These are phyloP conservation scores for Ptyas mucosa DNA, from an alignment of 2,113 vertebrate species.

Conservation along the genomic window DNA sequence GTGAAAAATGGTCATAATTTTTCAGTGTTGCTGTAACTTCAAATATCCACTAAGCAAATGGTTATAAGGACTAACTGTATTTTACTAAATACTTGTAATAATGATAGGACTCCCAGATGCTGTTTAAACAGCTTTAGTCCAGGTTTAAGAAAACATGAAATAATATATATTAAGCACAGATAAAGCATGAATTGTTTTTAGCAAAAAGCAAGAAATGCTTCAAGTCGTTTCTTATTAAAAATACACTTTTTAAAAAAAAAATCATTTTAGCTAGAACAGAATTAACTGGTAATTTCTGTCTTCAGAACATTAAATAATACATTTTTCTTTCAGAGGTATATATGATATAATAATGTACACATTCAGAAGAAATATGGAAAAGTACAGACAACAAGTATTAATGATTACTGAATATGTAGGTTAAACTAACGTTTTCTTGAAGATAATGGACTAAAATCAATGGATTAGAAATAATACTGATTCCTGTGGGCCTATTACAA, in stretches of 20 bases:
- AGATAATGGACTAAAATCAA: neutral
- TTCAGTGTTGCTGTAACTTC: neutral
- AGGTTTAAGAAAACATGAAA: neutral
- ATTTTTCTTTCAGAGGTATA: neutral
- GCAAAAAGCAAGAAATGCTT: neutral
- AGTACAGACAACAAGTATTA: neutral
- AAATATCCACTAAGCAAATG: neutral
- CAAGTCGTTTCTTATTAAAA: slow-evolving; percentile 1
- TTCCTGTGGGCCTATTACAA: neutral
- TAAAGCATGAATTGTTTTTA: slow-evolving; percentile 3
- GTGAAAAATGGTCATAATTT: neutral
- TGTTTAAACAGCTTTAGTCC: neutral
- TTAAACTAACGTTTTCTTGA: neutral
- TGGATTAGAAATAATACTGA: neutral
- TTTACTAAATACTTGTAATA: neutral
- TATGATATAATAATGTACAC: neutral
- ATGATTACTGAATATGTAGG: neutral
- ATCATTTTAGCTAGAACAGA: neutral
- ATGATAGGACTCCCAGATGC: neutral
- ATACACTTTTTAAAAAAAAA: neutral
- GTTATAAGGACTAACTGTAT: neutral
- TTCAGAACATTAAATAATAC: neutral
- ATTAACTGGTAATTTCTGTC: neutral
- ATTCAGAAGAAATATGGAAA: neutral
- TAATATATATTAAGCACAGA: neutral